Evolutionary conservation across 1,140 invertebrate species (phyloP), one percentile per base, ranked within the genome.

Genomic region (Notospermus geniculatus): DNA sequence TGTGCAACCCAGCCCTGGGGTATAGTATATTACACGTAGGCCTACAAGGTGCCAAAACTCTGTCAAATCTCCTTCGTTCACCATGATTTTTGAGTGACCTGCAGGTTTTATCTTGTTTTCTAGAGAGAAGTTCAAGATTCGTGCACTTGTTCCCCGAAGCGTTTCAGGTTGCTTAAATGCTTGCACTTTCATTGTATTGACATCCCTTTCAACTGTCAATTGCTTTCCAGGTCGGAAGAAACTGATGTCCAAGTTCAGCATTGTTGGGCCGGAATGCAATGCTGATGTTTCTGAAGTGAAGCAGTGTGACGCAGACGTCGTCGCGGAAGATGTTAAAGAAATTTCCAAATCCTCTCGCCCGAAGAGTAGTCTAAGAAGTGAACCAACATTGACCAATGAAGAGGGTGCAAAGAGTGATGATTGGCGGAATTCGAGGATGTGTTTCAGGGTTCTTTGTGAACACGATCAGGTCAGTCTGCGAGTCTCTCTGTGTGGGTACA

Each of bases 361-460:
- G 5, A 50, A 50, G n/a, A 23, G n/a, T 19, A 7, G 5, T n/a
- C 5, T 50, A n/a, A 27, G n/a, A 9, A 50, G 25, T 7, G n/a
- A 50, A 19, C 4, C 4, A 9, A 27, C 25, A n/a, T n/a, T 50
- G 4, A 9, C n/a, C 25, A 50, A 50, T 50, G 46, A 50, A 4
- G 9, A 9, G 4, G n/a, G 46, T 19, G 2, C 25, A 56, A 19
- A 23, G 19, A 53, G 13, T 13, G 17, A 30, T 36, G 39, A 50
- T 23, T 50, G 46, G 46, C n/a, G 25, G n/a, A n/a, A 27, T 50
- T 4, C 19, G 4, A 50, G 53, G n/a, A 64, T 67, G 23, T 69
- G 64, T 58, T 41, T 67, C 27, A 39, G 52, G n/a, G 13, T 57
- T 13, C 46, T 63, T 5, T 69, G 67, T 62, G 64, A 67, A 56